Evolutionary conservation across 1,140 invertebrate species (phyloP).

Genomic region (Zophobas atratus): DNA sequence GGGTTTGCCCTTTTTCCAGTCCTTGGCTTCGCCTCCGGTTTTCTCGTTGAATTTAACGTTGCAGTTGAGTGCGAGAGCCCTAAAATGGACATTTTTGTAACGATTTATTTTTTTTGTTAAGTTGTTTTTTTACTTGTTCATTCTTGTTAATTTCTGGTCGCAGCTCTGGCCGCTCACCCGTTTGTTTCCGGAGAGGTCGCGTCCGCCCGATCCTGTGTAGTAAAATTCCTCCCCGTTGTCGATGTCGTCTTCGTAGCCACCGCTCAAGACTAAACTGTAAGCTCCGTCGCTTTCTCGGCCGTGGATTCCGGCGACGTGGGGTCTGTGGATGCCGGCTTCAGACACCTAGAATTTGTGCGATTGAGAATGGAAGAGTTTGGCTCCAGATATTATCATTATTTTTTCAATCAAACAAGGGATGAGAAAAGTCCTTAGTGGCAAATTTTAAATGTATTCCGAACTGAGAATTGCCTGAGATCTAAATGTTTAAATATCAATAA

Average conservation of each 20-base stretch:
- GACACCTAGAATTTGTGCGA: conserved; percentile 73
- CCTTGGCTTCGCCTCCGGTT: conserved; percentile 79
- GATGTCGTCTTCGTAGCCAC: conserved; percentile 90
- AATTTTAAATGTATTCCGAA: no score
- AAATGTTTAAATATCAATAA: no score
- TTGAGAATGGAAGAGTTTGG: no score
- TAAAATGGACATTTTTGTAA: conserved; percentile 62
- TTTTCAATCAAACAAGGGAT: no score
- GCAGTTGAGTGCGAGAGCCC: conserved; percentile 86
- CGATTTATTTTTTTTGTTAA: conserved; percentile 9
- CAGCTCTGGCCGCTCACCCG: conserved; percentile 85
- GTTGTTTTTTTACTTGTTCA: conserved; percentile 77
- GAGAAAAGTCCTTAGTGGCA: no score
- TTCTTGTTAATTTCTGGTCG: conserved; percentile 84
- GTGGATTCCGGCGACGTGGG: conserved; percentile 89
- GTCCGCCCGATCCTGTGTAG: conserved; percentile 88
- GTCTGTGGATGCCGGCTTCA: conserved; percentile 81
- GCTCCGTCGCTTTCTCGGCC: conserved; percentile 86
- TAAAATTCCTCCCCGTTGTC: conserved; percentile 88
- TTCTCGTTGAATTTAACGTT: conserved; percentile 77
- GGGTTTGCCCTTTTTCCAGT: conserved; percentile 84
- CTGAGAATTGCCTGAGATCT: no score
- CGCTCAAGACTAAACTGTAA: conserved; percentile 88
- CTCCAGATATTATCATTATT: no score
- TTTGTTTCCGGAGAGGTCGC: conserved; percentile 89